Base-by-base conservation (phyloP, 2,888 invertebrate species). In the Plusia festucae region DNA sequence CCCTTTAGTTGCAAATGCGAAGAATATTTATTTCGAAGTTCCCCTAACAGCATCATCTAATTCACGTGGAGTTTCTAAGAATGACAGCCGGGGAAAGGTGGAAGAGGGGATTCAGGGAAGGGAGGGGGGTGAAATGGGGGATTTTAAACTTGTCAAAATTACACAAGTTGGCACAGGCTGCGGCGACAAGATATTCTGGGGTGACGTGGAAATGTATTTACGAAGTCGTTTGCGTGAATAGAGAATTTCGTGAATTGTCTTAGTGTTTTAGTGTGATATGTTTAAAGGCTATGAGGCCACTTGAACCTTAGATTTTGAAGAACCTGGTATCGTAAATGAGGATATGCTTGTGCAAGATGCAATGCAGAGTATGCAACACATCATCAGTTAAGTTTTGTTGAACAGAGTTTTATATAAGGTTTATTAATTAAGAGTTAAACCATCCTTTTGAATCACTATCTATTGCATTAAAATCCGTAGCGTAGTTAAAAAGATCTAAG, bases 131-230 rank as follows among this genome's bases (percentile, higher is more conserved):
- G 8, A 4, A 46, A 11, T 60, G 40, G 70, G 40, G 68, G 58
- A 82, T 70, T 80, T 82, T 68, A 65, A 80, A 80, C 78, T 82
- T 80, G 81, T 80, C 82, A 77, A 80, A 80, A 80, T 80, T 78
- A 82, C 78, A 70, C 68, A 75, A 80, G 78, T 80, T 80, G n/a
- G 65, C 68, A 65, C 80, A 73, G 64, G 65, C 70, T 79, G 80
- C 53, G 64, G 59, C 53, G 57, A 20, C 7, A 58, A 7, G 20
- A 15, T 79, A 82, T 82, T 79, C 60, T 56, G 68, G 40, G 44
- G 57, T 58, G 30, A 13, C 51, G 55, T n/a, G 20, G 53, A 66
- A 22, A 60, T 67, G 22, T 40, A 20, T 16, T 22, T 60, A 34
- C 27, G 34, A 27, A 22, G 6, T 20, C 22, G 49, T 53, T 22